phyloP scores from a whole-genome alignment of 37 sponge, comb jelly and placozoan genomes.

The Aphrocallistes beatrix region DNA sequence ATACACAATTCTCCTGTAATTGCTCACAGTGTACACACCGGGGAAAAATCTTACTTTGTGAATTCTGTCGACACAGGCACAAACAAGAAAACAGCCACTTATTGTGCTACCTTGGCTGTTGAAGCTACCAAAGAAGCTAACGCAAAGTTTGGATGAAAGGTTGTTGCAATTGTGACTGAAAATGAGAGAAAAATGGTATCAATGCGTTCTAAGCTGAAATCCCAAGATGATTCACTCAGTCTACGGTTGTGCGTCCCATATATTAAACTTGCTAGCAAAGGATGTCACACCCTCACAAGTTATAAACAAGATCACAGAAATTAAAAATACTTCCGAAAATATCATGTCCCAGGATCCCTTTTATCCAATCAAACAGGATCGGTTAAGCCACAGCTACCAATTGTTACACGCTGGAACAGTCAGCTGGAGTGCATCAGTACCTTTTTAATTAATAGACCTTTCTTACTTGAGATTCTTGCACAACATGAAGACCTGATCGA shows the following conservation, averaged over 20 bases:
- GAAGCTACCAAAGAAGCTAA: background rate
- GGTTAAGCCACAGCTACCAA: slow-evolving; percentile 11
- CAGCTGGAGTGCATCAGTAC: background rate
- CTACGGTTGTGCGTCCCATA: background rate
- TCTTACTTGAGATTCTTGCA: background rate
- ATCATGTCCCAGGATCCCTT: background rate
- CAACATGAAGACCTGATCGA: background rate
- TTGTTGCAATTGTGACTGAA: background rate
- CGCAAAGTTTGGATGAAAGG: background rate
- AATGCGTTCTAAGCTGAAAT: slow-evolving; percentile 1
- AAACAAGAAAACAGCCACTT: background rate
- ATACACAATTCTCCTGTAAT: background rate
- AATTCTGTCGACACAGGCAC: background rate
- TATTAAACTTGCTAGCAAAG: slow-evolving; percentile 7
- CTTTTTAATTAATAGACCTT: background rate
- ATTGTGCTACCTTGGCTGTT: too few species aligned
- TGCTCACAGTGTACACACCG: background rate
- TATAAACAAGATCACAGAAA: background rate
- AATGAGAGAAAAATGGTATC: background rate
- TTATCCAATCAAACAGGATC: background rate
- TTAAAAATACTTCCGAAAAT: background rate
- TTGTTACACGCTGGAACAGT: slow-evolving; percentile 13
- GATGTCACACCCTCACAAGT: background rate
- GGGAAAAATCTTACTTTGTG: background rate
- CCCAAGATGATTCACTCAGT: background rate